These are phyloP conservation scores for Salvelinus alpinus DNA, from an alignment of 2,113 vertebrate species.

Conservation along the genomic window DNA sequence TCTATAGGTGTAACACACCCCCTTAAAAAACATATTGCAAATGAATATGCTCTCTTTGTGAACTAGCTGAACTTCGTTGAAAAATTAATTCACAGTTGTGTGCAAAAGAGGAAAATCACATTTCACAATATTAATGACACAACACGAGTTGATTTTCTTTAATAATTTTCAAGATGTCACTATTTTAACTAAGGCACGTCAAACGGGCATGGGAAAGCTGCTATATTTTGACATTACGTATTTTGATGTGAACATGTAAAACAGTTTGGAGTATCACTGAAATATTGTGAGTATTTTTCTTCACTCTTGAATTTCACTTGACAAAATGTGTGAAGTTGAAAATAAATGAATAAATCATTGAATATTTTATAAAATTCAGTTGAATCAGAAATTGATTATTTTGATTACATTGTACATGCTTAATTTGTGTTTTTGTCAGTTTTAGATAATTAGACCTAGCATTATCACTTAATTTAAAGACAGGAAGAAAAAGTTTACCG, in stretches of 20 bases:
- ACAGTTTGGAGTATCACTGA: conserved; percentile 35
- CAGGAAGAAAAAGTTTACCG: background rate
- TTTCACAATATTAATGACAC: conserved; percentile 36
- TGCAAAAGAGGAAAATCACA: background rate
- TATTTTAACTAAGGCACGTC: conserved; percentile 50
- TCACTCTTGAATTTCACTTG: conserved; percentile 67
- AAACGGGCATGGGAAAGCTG: conserved; percentile 59
- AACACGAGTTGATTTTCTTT: conserved; percentile 42
- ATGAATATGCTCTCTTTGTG: conserved; percentile 12
- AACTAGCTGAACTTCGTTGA: conserved; percentile 19
- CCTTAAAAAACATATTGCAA: background rate
- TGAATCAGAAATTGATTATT: conserved; percentile 26
- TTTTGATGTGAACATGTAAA: too few species aligned
- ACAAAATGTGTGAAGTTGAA: conserved; percentile 69
- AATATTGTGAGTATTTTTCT: conserved; percentile 43
- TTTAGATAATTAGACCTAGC: background rate
- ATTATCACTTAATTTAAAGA: background rate
- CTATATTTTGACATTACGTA: conserved; percentile 58
- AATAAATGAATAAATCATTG: conserved; percentile 69
- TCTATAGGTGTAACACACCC: background rate
- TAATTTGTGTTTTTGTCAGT: background rate
- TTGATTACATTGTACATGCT: background rate
- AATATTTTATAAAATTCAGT: conserved; percentile 65
- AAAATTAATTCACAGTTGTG: background rate
- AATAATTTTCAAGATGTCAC: conserved; percentile 28